These are phyloP conservation scores for Hypena proboscidalis DNA, from an alignment of 2,888 invertebrate species.

Conservation along the genomic window DNA sequence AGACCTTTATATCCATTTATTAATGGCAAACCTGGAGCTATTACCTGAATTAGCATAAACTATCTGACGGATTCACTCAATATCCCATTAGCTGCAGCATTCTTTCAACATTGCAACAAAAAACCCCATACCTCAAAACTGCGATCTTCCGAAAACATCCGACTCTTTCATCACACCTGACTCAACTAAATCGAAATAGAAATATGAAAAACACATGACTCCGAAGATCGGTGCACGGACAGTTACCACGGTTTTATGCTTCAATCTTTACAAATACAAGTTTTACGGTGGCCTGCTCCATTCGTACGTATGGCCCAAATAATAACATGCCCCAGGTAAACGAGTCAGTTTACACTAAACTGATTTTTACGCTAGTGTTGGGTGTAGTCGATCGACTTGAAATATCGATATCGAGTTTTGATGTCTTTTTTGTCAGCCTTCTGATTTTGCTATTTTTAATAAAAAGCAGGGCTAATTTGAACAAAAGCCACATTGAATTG, in stretches of 20 bases:
- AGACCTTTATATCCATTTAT: no score
- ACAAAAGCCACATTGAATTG: no score
- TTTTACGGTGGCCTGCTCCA: conserved; percentile 19
- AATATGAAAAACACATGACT: conserved; percentile 37
- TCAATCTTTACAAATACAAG: conserved; percentile 16
- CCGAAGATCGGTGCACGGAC: conserved; percentile 15
- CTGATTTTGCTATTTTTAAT: no score
- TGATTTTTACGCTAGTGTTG: conserved; percentile 54
- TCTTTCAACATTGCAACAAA: no score
- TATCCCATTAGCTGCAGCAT: no score
- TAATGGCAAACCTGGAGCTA: no score
- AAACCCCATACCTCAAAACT: no score
- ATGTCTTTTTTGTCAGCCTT: no score
- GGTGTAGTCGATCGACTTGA: conserved; percentile 5
- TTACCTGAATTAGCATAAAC: no score
- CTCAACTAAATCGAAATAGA: conserved; percentile 39
- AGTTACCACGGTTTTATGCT: conserved; percentile 17
- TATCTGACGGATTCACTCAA: no score
- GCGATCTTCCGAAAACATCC: no score
- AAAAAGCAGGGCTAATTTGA: no score
- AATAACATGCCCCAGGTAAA: conserved; percentile 70
- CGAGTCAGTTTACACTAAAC: conserved; percentile 65
- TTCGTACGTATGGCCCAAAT: conserved; percentile 54
- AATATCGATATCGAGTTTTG: conserved; percentile 1
- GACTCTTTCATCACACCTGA: conserved; percentile 23